These are phyloP conservation scores for Mugil cephalus DNA, from an alignment of 2,113 vertebrate species.

Conservation along the genomic window DNA sequence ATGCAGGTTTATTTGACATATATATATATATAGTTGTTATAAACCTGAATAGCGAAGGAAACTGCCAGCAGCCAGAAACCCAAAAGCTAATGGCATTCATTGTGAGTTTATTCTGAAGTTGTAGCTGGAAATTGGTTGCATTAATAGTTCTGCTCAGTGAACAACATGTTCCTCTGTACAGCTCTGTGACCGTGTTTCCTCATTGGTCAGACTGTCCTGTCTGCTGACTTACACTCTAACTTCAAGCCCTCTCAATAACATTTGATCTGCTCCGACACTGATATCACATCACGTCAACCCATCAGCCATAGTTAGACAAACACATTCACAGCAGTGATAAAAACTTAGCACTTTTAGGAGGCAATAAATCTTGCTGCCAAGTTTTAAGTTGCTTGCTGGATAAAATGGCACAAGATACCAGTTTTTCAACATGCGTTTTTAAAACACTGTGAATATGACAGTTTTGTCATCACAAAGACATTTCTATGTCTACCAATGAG, in stretches of 20 bases:
- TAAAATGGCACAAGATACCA: too few relatives aligned
- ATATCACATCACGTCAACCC: too few relatives aligned
- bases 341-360: too few relatives aligned
- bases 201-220: conserved; percentile 51
- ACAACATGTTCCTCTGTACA: conserved; percentile 61
- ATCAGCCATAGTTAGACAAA: too few relatives aligned
- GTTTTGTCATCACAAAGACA: too few relatives aligned
- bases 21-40: conserved; percentile 29
- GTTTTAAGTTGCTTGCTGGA: too few relatives aligned
- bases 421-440: too few relatives aligned
- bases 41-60: conserved; percentile 61
- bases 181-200: conserved; percentile 63
- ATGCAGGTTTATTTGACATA: too few relatives aligned
- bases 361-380: too few relatives aligned
- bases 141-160: conserved; percentile 66
- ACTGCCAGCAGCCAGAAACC: conserved; percentile 45
- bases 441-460: too few relatives aligned
- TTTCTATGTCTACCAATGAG: too few relatives aligned
- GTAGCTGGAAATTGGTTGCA: conserved; percentile 41
- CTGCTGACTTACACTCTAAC: conserved; percentile 8
- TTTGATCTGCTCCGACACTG: not conserved
- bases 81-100: conserved; percentile 24
- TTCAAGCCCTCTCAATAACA: not conserved
- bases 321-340: too few relatives aligned
- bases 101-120: conserved; percentile 31